phyloP scores from a whole-genome alignment of 2,888 invertebrate genomes.

The Agriopis leucophaearia region DNA sequence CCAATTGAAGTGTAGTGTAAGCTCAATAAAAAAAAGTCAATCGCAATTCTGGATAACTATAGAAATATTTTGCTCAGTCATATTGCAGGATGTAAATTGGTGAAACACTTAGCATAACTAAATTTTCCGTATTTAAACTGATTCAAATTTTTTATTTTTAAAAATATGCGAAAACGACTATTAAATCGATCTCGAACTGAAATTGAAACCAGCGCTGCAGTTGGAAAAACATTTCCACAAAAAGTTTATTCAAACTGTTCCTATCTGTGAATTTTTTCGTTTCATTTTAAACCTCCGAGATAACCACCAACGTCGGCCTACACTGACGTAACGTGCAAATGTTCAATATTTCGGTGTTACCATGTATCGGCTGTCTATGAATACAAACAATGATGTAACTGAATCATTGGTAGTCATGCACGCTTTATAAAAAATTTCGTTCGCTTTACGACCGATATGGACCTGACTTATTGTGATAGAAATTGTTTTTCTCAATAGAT shows the following conservation, averaged over 20 bases:
- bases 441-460: neutral
- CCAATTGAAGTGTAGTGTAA: too few relatives aligned
- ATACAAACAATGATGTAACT: conserved; percentile 14
- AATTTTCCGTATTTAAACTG: too few relatives aligned
- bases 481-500: neutral
- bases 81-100: too few relatives aligned
- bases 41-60: too few relatives aligned
- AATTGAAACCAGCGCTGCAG: conserved; percentile 5
- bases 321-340: conserved; percentile 13
- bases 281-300: conserved; percentile 18
- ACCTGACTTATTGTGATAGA: neutral
- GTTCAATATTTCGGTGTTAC: conserved; percentile 7
- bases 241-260: conserved; percentile 6
- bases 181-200: conserved; percentile 4
- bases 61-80: too few relatives aligned
- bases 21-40: too few relatives aligned
- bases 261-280: conserved; percentile 8
- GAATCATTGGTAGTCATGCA: conserved; percentile 2
- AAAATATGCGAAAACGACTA: neutral
- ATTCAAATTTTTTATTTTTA: too few relatives aligned
- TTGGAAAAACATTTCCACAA: conserved; percentile 1
- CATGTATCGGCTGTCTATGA: conserved; percentile 2
- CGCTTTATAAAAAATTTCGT: conserved; percentile 2
- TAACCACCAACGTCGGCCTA: conserved; percentile 24
- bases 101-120: too few relatives aligned